Base-by-base conservation (phyloP, 2,888 invertebrate species). In the Lycaena phlaeas region DNA sequence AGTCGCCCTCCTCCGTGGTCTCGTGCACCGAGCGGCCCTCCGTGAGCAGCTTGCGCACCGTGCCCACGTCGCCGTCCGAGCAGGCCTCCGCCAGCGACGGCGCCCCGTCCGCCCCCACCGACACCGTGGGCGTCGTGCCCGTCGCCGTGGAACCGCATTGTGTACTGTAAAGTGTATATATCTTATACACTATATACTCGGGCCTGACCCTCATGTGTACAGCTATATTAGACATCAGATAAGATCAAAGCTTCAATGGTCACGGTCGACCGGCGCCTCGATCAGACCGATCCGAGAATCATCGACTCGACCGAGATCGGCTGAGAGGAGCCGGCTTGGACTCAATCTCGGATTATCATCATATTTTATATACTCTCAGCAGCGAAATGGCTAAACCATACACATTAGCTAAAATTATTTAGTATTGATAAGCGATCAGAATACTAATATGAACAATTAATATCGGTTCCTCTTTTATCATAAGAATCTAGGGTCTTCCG, bases 1-100 rank as follows among this genome's bases (percentile, higher is more conserved):
- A 96, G 81, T 98, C 98, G 53, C 97, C 98, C 77, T 98, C 97
- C 78, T 98, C 97, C 45, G 96, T 96, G 51, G 97, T 96, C 86
- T 97, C 97, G 87, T 96, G 95, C 46, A 97, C 94, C 62, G 94
- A 95, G 44, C 95, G 89, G 38, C 97, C 97, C 78, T 97, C 97
- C 37, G 95, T 95, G 46, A 97, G 88, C 49, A 97, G 88, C 73
- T 95, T 94, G 57, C 93, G 90, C 41, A 97, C 96, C 12, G 96
- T 94, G 54, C 93, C 92, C 42, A 97, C 95, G 87, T 97, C 96
- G 53, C 97, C 96, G 85, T 96, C 96, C 49, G 93, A 94, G 68
- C 96, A 96, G 48, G 97, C 96, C 78, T 96, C 96, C 49, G 95
- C 95, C 53, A 97, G 85, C 38, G 95, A 93, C 52, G 92, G 88